Evolutionary conservation across 2,888 invertebrate species (phyloP).

Genomic region (Oxyteleia sp.): DNA sequence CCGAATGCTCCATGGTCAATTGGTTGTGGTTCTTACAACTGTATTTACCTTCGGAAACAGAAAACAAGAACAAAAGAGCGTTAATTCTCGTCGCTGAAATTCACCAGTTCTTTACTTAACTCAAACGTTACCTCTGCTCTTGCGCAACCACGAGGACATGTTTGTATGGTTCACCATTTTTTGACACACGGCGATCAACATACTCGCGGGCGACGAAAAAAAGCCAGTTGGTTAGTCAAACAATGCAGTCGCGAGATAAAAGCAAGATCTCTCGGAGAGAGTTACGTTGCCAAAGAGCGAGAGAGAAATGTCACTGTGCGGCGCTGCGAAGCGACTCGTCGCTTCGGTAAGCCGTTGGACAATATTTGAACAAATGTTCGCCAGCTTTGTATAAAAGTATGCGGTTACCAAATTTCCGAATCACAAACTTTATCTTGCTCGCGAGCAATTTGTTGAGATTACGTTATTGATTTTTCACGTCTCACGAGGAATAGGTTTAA

Average conservation of each 20-base stretch:
- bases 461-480: neutral
- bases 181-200: conserved; percentile 73
- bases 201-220: conserved; percentile 60
- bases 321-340: conserved; percentile 74
- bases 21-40: conserved; percentile 83
- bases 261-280: conserved; percentile 54
- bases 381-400: conserved; percentile 61
- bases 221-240: conserved; percentile 69
- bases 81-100: neutral
- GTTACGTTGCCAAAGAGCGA: conserved; percentile 60
- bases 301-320: conserved; percentile 71
- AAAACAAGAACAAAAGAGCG: neutral
- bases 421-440: conserved; percentile 23
- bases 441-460: neutral
- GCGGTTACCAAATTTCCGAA: conserved; percentile 23
- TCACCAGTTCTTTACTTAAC: too few species aligned
- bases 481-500: too few species aligned
- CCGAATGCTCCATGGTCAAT: conserved; percentile 95
- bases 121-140: conserved; percentile 76
- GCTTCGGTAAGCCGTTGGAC: conserved; percentile 78
- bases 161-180: conserved; percentile 77
- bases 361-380: conserved; percentile 83
- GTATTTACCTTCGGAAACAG: conserved; percentile 84
- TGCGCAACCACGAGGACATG: conserved; percentile 76
- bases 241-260: conserved; percentile 68